phyloP scores from a whole-genome alignment of 2,888 invertebrate genomes.

The Teleiodes luculella region DNA sequence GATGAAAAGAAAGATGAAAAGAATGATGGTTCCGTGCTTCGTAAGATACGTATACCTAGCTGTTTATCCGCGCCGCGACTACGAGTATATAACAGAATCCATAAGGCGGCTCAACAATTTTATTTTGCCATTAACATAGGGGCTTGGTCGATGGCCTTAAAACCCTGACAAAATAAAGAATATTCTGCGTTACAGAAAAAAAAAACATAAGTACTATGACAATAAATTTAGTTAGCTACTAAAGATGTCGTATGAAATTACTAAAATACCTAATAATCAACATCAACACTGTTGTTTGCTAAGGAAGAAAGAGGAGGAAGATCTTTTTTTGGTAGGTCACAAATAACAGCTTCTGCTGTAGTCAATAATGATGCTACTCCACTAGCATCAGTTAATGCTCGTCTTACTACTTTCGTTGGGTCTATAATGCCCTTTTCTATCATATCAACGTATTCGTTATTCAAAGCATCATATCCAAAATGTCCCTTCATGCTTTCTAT shows the following conservation, averaged over 20 bases:
- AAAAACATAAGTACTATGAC: no score
- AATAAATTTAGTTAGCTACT: neutral
- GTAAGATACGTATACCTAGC: no score
- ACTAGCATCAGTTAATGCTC: constrained; percentile 63
- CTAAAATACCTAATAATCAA: constrained; percentile 18
- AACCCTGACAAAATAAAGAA: no score
- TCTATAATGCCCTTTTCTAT: constrained; percentile 95
- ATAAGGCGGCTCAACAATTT: no score
- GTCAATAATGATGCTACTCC: constrained; percentile 68
- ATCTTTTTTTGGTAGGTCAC: constrained; percentile 78
- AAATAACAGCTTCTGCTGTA: constrained; percentile 97
- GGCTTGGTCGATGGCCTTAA: no score
- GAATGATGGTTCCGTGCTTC: no score
- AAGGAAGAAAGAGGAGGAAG: neutral
- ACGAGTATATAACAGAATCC: no score
- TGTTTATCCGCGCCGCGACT: no score
- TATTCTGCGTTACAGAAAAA: no score
- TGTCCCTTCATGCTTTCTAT: constrained; percentile 85
- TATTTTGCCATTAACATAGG: no score
- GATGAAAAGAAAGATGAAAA: no score
- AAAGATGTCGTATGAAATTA: no score
- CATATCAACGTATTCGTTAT: constrained; percentile 92
- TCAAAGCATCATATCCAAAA: constrained; percentile 93
- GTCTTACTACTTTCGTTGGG: constrained; percentile 87
- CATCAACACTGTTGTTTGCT: neutral